Evolutionary conservation across 2,797 vertebrate genomes (phyloP).

Genomic region (Chanos chanos): DNA sequence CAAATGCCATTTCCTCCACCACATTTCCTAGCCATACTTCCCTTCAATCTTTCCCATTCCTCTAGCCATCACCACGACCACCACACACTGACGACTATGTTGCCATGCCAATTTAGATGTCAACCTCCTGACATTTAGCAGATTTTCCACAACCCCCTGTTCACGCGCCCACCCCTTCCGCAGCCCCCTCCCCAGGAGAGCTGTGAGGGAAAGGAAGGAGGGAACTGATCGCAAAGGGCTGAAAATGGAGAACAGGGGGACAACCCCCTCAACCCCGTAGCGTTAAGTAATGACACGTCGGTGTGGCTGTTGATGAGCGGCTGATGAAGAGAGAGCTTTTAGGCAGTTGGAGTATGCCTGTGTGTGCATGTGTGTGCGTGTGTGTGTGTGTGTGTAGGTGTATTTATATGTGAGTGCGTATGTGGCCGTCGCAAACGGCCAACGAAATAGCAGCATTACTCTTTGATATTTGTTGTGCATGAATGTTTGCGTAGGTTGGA

Average conservation of each 20-base stretch:
- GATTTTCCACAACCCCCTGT: conserved; percentile 39
- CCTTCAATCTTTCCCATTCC: too few species aligned
- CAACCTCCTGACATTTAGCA: conserved; percentile 61
- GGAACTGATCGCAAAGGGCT: conserved; percentile 19
- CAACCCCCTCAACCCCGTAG: neutral
- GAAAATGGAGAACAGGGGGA: conserved; percentile 9
- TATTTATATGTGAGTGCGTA: too few species aligned
- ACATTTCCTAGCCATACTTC: conserved; percentile 47
- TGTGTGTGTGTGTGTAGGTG: too few species aligned
- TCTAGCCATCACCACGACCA: too few species aligned
- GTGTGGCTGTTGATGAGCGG: neutral
- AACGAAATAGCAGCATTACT: too few species aligned
- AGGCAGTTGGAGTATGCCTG: too few species aligned
- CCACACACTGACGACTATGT: conserved; percentile 15
- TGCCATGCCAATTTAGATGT: conserved; percentile 51
- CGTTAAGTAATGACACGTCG: neutral
- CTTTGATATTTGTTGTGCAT: too few species aligned
- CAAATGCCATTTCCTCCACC: conserved; percentile 54
- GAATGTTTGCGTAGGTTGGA: too few species aligned
- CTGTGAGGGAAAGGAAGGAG: conserved; percentile 7
- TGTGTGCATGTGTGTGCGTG: too few species aligned
- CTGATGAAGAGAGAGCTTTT: too few species aligned
- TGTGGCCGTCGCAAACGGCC: too few species aligned
- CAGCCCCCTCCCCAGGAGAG: too few species aligned
- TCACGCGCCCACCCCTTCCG: conserved; percentile 22